Conservation (phyloP, 1,140 invertebrate species). For the Samia ricini region DNA sequence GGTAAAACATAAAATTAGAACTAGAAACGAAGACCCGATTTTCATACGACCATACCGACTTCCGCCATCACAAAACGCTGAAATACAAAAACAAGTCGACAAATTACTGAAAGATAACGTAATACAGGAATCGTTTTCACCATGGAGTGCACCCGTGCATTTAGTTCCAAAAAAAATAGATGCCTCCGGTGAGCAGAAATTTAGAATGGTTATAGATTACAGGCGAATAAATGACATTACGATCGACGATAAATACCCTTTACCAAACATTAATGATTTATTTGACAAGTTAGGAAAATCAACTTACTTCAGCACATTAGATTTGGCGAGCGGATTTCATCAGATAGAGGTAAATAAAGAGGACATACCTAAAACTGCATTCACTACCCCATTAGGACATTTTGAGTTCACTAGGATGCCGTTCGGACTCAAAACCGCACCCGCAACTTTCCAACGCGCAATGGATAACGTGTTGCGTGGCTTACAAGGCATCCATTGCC, state of each 20-base stretch:
- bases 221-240: slow-evolving; percentile 13
- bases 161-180: slow-evolving; percentile 19
- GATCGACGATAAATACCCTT: slow-evolving; percentile 10
- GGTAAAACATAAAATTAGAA: slow-evolving; percentile 19
- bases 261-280: slow-evolving; percentile 14
- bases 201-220: slow-evolving; percentile 14
- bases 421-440: background rate
- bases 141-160: slow-evolving; percentile 17
- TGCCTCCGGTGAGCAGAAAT: slow-evolving; percentile 11
- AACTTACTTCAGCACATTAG: background rate
- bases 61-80: background rate
- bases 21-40: slow-evolving; percentile 13
- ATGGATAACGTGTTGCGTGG: background rate
- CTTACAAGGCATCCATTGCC: background rate
- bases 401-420: background rate
- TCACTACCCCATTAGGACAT: background rate
- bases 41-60: slow-evolving; percentile 10
- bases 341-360: too few relatives aligned
- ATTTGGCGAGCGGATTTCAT: slow-evolving; percentile 12
- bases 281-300: slow-evolving; percentile 9
- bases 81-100: slow-evolving; percentile 12
- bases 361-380: background rate
- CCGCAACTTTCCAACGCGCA: background rate
- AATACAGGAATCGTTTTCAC: slow-evolving; percentile 6
- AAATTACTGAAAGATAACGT: slow-evolving; percentile 11